Evolutionary conservation across 2,888 invertebrate species (phyloP), one percentile per base, ranked within the genome.

Genomic region (Phania funesta): DNA sequence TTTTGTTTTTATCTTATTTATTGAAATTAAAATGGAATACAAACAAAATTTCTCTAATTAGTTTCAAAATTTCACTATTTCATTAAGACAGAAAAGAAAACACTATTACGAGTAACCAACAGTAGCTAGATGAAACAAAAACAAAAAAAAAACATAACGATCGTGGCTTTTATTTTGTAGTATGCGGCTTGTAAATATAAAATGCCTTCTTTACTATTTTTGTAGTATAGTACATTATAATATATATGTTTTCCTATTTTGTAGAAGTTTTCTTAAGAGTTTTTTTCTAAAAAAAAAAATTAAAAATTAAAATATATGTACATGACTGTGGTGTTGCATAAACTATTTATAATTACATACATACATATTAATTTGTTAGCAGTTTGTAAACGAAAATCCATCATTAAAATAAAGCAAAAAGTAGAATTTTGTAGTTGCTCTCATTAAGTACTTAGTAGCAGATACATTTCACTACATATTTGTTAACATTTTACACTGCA

Each of bases 281-380:
- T 77, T 65, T 74, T 71, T 64, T 24, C 29, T 44, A 56, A 29
- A 24, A 60, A 46, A 32, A 44, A 70, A 80, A 64, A 29, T 20
- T 64, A 84, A 85, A 71, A 13, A 26, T 24, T 20, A 54, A 73
- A 44, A 11, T 16, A 9, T 35, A 35, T 9, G 7, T 44, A 38
- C n/a, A 13, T 87, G 88, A 88, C 89, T 89, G 89, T 88, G 88
- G 89, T 88, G 87, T 88, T 87, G 87, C 85, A 86, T 85, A 86
- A 82, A 87, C 87, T 87, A 38, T 13, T 4, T 32, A 32, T 11
- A 11, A 87, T 87, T 88, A n/a, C n/a, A n/a, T n/a, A n/a, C n/a
- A n/a, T n/a, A n/a, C n/a, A n/a, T 86, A 85, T 86, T 73, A 65
- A 48, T 38, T 58, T 65, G 38, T 48, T 58, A 35, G 11, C 60